Percentiles rank a stretch among this genome's conserved stretches.
Evolutionary conservation across 2,888 invertebrate species (phyloP).

Genomic region (Sinhomidia bicolor): DNA sequence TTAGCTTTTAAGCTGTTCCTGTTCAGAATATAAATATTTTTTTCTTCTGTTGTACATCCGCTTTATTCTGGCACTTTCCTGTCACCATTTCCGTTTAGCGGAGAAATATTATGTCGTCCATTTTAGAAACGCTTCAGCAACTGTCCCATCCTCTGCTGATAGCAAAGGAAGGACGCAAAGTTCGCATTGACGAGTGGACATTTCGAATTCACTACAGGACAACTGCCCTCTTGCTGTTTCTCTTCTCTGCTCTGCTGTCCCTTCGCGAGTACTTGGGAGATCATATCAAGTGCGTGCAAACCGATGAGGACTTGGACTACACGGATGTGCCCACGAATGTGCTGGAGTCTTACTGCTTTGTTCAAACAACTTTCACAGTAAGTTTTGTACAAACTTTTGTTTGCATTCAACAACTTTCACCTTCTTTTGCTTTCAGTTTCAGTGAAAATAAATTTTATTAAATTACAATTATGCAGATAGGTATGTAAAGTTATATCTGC

Average conservation of each 20-base stretch:
- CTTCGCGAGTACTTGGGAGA: conserved; percentile 76
- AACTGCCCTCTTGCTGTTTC: conserved; percentile 73
- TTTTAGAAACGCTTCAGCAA: conserved; percentile 42
- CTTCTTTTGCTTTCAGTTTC: background rate
- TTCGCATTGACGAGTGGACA: conserved; percentile 78
- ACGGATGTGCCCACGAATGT: conserved; percentile 76
- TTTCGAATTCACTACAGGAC: conserved; percentile 77
- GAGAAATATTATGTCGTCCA: conserved; percentile 66
- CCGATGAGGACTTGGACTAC: conserved; percentile 75
- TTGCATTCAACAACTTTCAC: background rate
- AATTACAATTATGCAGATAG: no score
- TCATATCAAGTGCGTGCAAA: conserved; percentile 77
- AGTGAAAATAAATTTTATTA: no score
- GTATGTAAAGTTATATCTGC: no score
- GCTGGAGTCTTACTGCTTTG: conserved; percentile 78
- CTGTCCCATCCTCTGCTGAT: conserved; percentile 50
- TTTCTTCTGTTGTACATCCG: no score
- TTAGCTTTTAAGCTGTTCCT: no score
- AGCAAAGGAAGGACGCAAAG: conserved; percentile 59
- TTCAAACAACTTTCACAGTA: conserved; percentile 79
- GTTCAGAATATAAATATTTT: no score
- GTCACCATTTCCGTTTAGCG: background rate
- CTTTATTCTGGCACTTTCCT: background rate
- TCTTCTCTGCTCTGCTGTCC: conserved; percentile 76
- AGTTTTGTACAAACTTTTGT: background rate